Evolutionary conservation across 2,113 vertebrate genomes (phyloP), one percentile per base, ranked within the genome.

Genomic region (Nothocercus nigrocapillus): DNA sequence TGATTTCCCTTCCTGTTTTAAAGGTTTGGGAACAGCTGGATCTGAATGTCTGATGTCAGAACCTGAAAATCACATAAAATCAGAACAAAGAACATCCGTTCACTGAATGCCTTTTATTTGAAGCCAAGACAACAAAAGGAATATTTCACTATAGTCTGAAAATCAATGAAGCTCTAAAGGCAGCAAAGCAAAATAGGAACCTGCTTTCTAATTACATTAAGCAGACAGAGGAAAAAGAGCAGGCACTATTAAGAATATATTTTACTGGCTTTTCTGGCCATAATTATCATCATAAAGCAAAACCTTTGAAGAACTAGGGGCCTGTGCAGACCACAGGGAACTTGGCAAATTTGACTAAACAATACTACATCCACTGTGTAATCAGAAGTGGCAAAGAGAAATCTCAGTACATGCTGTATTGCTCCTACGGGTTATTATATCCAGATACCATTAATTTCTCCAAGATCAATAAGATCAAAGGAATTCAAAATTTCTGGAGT

Each of bases 341-440:
- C 1, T 22, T 5, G 32, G 82, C 70, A 84, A 92, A 79, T 21
- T 30, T 69, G 5, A 16, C 11, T 1, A 36, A 25, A 49, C 8
- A 30, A 67, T 80, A 53, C 82, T 42, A 45, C 3, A 59, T 59
- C 32, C 8, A 22, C 4, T 10, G 4, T 9, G 9, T 34, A 0
- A 0, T 40, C 42, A 70, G 36, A 27, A 85, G 44, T 30, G 9
- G 21, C 22, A 80, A 54, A 84, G 58, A 82, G 13, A 70, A 82
- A 85, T 67, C 8, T 36, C 70, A 16, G 0, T 0, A 18, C 0
- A 1, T 66, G 12, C 8, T 45, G 7, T 11, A 40, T 15, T 74
- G 5, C 5, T 73, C 18, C 30, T 40, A 24, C 21, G 4, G 11
- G 10, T 69, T 84, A 53, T 49, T 32, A 70, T 53, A 30, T 63